Percentiles rank a stretch among this genome's conserved stretches.
phyloP scores from a whole-genome alignment of 1,140 invertebrate genomes.

The Brachionus sp. region DNA sequence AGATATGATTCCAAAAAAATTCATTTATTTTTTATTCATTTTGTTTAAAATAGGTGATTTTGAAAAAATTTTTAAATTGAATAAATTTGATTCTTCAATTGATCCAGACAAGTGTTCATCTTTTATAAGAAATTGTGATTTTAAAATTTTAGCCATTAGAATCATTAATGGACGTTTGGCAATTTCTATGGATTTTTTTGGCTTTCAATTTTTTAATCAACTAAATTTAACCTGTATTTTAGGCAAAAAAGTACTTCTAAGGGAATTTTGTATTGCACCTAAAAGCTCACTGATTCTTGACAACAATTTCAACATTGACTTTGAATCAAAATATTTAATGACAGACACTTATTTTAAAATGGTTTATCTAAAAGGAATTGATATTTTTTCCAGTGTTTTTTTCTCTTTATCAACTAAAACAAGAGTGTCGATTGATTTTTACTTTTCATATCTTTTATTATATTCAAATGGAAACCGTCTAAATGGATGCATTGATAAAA shows the following conservation, averaged over 20 bases:
- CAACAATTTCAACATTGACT: not conserved
- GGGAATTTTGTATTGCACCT: not conserved
- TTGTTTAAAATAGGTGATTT: no score
- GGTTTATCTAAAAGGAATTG: not conserved
- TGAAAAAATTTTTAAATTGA: no score
- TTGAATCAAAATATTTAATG: not conserved
- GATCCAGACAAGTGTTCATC: no score
- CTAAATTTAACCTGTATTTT: not conserved
- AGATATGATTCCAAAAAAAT: no score
- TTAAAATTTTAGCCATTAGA: no score
- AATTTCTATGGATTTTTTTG: not conserved
- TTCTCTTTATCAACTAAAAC: not conserved
- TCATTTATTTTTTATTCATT: no score
- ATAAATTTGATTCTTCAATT: no score
- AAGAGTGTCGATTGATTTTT: not conserved
- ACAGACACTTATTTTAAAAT: not conserved
- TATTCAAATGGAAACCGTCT: not conserved
- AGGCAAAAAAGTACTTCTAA: not conserved
- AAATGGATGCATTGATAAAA: not conserved
- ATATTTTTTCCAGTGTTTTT: not conserved
- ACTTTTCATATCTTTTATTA: not conserved
- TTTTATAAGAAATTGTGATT: no score
- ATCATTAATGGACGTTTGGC: no score
- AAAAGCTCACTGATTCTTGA: not conserved
- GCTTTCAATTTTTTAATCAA: not conserved